These are phyloP conservation scores for Drosophila insularis DNA, from an alignment of 1,140 invertebrate genomes.

Conservation along the genomic window DNA sequence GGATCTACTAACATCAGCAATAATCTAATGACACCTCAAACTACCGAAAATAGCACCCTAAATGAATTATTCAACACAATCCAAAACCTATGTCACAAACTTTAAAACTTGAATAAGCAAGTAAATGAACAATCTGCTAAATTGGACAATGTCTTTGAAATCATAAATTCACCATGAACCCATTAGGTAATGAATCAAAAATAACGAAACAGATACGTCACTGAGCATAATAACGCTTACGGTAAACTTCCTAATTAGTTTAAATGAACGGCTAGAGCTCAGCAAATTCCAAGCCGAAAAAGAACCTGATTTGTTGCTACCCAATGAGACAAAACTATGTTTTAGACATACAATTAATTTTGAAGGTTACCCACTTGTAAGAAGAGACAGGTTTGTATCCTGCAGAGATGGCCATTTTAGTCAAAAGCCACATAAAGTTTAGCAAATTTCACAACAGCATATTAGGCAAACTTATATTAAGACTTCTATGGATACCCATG, in stretches of 20 bases:
- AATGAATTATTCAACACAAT: background rate
- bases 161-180: background rate
- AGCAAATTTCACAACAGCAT: no score
- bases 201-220: background rate
- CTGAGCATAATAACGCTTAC: background rate
- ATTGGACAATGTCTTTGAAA: background rate
- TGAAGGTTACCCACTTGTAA: no score
- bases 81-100: background rate
- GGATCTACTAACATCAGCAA: background rate
- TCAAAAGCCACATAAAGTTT: no score
- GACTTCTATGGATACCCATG: background rate
- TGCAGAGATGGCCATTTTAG: no score
- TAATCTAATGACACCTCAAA: background rate
- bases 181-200: background rate
- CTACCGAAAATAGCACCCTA: background rate
- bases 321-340: no score
- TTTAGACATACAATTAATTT: no score
- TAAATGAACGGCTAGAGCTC: background rate
- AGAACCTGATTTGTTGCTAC: no score
- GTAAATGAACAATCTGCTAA: background rate
- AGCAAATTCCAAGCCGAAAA: no score
- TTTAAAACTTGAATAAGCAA: background rate
- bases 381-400: background rate
- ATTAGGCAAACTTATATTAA: no score
- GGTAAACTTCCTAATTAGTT: constrained; percentile 2